phyloP scores from a whole-genome alignment of 2,797 vertebrate genomes.

The Cyprinodon diabolis region DNA sequence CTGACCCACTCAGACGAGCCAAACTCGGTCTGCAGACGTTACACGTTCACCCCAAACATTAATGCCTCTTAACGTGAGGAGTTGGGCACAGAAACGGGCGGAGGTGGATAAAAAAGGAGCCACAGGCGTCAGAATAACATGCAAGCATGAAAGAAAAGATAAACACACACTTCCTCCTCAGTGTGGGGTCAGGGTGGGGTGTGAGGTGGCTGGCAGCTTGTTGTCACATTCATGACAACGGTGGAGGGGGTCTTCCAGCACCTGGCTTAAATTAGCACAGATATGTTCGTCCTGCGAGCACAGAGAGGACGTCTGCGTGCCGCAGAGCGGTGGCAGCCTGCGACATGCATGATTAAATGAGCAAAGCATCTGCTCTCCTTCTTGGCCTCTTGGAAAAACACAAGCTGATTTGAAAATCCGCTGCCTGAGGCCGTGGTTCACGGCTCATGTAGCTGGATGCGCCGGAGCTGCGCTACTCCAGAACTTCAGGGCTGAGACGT shows the following conservation, averaged over 20 bases:
- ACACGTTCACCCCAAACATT: not conserved
- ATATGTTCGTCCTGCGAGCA: slow-evolving; percentile 47
- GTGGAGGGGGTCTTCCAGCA: slow-evolving; percentile 56
- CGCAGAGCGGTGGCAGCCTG: slow-evolving; percentile 23
- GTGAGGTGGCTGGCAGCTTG: slow-evolving; percentile 68
- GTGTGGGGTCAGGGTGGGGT: slow-evolving; percentile 50
- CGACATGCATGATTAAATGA: slow-evolving; percentile 70
- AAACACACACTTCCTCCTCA: slow-evolving; percentile 47
- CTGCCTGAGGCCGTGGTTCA: slow-evolving; percentile 39
- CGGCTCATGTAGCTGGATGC: slow-evolving; percentile 34
- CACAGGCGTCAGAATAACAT: not conserved
- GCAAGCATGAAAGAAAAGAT: slow-evolving; percentile 15
- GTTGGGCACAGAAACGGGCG: not conserved
- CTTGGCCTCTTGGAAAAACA: slow-evolving; percentile 67
- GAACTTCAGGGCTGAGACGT: slow-evolving; percentile 9
- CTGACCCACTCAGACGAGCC: slow-evolving; percentile 9
- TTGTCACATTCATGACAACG: slow-evolving; percentile 65
- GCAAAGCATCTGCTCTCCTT: slow-evolving; percentile 68
- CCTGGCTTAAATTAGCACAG: slow-evolving; percentile 67
- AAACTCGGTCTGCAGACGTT: too few relatives aligned
- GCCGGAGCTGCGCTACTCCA: slow-evolving; percentile 17
- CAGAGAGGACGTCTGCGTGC: slow-evolving; percentile 3
- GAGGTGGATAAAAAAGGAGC: not conserved
- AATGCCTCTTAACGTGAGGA: not conserved
- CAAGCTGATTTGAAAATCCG: slow-evolving; percentile 63